phyloP scores from a whole-genome alignment of 1,140 invertebrate genomes.

The Formica exsecta region DNA sequence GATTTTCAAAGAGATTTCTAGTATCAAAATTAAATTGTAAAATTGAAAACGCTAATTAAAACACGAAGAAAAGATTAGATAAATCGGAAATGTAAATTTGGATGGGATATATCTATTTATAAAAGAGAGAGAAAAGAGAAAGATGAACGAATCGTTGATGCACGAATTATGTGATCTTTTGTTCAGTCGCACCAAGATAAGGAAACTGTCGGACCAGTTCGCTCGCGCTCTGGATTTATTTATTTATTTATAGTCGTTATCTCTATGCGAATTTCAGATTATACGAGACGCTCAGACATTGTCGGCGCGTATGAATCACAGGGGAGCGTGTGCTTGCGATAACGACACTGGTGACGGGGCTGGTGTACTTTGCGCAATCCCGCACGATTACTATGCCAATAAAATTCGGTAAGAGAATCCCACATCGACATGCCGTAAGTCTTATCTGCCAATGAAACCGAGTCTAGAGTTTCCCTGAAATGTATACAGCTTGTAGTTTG shows the following conservation, averaged over 20 bases:
- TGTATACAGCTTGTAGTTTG: background rate
- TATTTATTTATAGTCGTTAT: conserved; percentile 19
- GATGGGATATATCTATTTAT: background rate
- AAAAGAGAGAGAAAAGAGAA: background rate
- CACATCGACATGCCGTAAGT: background rate
- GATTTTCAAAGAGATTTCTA: too few relatives aligned
- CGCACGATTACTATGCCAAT: conserved; percentile 96
- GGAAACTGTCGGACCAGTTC: background rate
- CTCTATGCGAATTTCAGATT: conserved; percentile 89
- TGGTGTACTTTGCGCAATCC: conserved; percentile 98
- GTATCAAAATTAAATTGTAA: too few relatives aligned
- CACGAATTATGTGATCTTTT: background rate
- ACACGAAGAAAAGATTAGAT: background rate
- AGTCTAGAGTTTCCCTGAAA: conserved; percentile 1
- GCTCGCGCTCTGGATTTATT: background rate
- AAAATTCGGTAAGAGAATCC: conserved; percentile 90
- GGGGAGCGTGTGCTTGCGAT: conserved; percentile 99
- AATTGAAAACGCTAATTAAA: background rate
- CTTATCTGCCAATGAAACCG: background rate
- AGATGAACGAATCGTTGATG: background rate
- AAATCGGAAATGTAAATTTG: background rate
- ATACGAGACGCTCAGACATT: conserved; percentile 97
- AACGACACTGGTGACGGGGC: conserved; percentile 99
- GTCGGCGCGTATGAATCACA: conserved; percentile 98
- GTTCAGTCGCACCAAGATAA: background rate